Conservation (phyloP, 2,797 vertebrate genomes). For the Anolis apletophallus region DNA sequence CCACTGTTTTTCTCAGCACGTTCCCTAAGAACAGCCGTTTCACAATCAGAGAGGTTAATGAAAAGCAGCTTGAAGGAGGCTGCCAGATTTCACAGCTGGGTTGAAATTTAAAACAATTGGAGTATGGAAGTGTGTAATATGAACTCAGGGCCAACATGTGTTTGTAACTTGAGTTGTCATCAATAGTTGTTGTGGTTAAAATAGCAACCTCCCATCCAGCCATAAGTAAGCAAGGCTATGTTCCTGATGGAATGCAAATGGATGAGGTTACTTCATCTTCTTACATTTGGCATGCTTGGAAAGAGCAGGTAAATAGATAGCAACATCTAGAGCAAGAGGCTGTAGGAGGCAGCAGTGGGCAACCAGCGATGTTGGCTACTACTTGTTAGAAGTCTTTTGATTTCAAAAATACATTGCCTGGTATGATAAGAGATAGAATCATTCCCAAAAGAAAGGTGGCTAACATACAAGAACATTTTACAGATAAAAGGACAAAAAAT, state of each 20-base stretch:
- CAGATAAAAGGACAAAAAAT: no score
- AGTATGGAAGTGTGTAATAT: neutral
- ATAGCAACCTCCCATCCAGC: neutral
- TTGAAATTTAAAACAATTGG: slow-evolving; percentile 5
- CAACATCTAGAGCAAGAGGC: neutral
- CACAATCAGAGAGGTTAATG: slow-evolving; percentile 21
- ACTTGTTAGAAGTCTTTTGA: neutral
- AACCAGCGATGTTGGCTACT: neutral
- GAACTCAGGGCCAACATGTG: neutral
- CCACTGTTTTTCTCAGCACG: slow-evolving; percentile 20
- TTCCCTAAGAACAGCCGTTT: slow-evolving; percentile 14
- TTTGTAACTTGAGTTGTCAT: neutral
- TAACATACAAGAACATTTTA: no score
- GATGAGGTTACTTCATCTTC: neutral
- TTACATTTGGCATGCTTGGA: neutral
- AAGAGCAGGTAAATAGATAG: neutral
- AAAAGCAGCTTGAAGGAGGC: slow-evolving; percentile 3
- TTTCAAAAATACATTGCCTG: no score
- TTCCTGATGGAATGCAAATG: neutral
- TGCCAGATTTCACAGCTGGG: neutral
- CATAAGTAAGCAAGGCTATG: neutral
- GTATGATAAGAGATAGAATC: no score
- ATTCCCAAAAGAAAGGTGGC: no score
- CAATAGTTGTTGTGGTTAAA: neutral
- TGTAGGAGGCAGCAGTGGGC: neutral